These are phyloP conservation scores for Tetramorium parvispinum DNA, from an alignment of 1,140 invertebrate genomes.

Conservation along the genomic window DNA sequence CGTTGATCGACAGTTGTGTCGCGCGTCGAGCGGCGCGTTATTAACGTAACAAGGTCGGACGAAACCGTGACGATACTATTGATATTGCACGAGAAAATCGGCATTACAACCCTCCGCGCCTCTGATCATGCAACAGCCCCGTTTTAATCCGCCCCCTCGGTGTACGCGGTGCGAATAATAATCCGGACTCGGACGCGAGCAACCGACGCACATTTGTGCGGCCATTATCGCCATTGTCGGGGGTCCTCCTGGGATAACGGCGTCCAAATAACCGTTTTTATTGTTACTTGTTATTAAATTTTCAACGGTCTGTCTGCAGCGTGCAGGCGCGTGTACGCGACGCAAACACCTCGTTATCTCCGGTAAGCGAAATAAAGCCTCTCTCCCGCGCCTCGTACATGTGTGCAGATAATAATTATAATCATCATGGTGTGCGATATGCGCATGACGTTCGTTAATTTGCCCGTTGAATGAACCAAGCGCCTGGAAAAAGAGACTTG, in stretches of 20 bases:
- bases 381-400: not conserved
- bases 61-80: slow-evolving; percentile 42
- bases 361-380: slow-evolving; percentile 54
- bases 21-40: not conserved
- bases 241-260: slow-evolving; percentile 46
- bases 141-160: slow-evolving; percentile 19
- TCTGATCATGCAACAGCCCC: slow-evolving; percentile 5
- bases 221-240: slow-evolving; percentile 59
- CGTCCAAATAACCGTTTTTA: slow-evolving; percentile 65
- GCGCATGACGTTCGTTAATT: slow-evolving; percentile 29
- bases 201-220: slow-evolving; percentile 48
- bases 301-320: slow-evolving; percentile 47
- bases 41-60: slow-evolving; percentile 36
- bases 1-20: not conserved
- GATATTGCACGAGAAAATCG: slow-evolving; percentile 24
- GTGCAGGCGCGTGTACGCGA: slow-evolving; percentile 11
- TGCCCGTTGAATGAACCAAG: slow-evolving; percentile 1
- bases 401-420: slow-evolving; percentile 35
- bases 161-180: slow-evolving; percentile 64
- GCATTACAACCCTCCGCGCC: not conserved
- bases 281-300: slow-evolving; percentile 64
- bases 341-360: slow-evolving; percentile 63
- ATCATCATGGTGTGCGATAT: slow-evolving; percentile 8
- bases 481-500: not conserved
- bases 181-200: slow-evolving; percentile 49